Evolutionary conservation across 1,140 invertebrate species (phyloP).

Genomic region (Octopus sinensis): DNA sequence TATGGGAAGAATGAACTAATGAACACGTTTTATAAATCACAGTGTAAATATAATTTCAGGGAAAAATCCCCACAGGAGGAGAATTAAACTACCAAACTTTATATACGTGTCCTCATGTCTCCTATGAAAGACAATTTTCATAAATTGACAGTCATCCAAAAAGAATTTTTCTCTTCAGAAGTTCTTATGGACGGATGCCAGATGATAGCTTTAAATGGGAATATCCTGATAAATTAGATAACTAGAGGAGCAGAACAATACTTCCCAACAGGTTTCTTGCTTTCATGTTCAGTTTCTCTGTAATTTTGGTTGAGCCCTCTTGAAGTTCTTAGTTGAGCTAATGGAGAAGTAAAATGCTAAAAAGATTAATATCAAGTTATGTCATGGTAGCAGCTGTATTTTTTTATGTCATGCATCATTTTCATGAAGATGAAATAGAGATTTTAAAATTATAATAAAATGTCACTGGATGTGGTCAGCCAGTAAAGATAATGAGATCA

Average conservation of each 20-base stretch:
- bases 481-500: constrained; percentile 10
- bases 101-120: neutral
- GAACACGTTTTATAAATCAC: neutral
- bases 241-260: constrained; percentile 12
- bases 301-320: constrained; percentile 11
- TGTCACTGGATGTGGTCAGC: constrained; percentile 11
- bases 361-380: constrained; percentile 10
- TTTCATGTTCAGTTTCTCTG: constrained; percentile 4
- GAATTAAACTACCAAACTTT: constrained; percentile 4
- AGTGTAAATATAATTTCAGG: neutral
- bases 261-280: constrained; percentile 10
- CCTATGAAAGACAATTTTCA: constrained; percentile 9
- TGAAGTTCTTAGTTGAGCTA: constrained; percentile 11
- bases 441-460: constrained; percentile 4
- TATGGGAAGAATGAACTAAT: neutral
- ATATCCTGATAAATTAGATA: constrained; percentile 3
- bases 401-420: constrained; percentile 10
- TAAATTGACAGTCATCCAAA: constrained; percentile 1
- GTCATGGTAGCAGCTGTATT: constrained; percentile 9
- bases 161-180: neutral
- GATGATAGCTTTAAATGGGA: constrained; percentile 5
- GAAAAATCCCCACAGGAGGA: neutral
- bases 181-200: constrained; percentile 11
- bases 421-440: constrained; percentile 10
- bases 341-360: constrained; percentile 9